Evolutionary conservation across 1,140 invertebrate species (phyloP).

Genomic region (Lepidurus couesii): DNA sequence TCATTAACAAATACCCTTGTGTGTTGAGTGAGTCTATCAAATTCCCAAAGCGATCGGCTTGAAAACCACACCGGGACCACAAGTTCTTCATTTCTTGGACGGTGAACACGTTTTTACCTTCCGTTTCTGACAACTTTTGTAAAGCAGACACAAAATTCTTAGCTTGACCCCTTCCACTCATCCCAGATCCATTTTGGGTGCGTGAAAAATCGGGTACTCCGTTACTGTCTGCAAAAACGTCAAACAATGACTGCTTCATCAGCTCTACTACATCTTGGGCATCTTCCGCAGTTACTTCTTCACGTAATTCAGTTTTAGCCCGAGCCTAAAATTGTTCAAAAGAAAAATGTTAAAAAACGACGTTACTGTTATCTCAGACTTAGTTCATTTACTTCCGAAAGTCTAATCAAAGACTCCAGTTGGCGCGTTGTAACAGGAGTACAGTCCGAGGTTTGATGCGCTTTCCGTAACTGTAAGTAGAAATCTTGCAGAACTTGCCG

Average conservation of each 20-base stretch:
- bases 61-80: slow-evolving; percentile 57
- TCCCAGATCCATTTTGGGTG: slow-evolving; percentile 65
- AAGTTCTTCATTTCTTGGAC: slow-evolving; percentile 68
- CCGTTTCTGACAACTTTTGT: slow-evolving; percentile 55
- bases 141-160: slow-evolving; percentile 68
- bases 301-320: slow-evolving; percentile 75
- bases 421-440: slow-evolving; percentile 76
- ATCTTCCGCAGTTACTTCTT: slow-evolving; percentile 69
- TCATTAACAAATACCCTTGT: slow-evolving; percentile 77
- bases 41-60: slow-evolving; percentile 53
- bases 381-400: slow-evolving; percentile 63
- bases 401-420: slow-evolving; percentile 77
- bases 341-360: slow-evolving; percentile 30
- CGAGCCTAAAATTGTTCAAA: slow-evolving; percentile 56
- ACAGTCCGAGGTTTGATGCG: slow-evolving; percentile 55
- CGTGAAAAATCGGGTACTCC: slow-evolving; percentile 61
- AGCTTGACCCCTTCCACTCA: slow-evolving; percentile 61
- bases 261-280: slow-evolving; percentile 81
- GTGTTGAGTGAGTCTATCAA: slow-evolving; percentile 72
- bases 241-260: slow-evolving; percentile 70
- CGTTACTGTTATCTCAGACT: neutral
- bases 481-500: slow-evolving; percentile 65
- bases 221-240: slow-evolving; percentile 65
- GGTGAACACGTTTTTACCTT: slow-evolving; percentile 64
- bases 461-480: slow-evolving; percentile 70